phyloP scores from a whole-genome alignment of 1,140 invertebrate species.

The Pseudomyrmex pallidus region DNA sequence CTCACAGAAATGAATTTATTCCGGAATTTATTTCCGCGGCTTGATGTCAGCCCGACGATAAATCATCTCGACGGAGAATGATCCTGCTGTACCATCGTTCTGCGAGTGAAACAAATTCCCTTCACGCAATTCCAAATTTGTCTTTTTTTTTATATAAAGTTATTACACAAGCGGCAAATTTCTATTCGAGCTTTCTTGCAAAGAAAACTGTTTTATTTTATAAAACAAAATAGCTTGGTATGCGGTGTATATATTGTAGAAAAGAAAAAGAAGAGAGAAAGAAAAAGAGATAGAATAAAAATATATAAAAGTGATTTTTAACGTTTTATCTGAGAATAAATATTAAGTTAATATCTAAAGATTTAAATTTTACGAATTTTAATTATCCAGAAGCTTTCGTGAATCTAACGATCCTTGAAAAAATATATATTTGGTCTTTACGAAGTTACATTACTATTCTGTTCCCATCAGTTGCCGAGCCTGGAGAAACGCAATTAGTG shows the following conservation, averaged over 20 bases:
- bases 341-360: too few relatives aligned
- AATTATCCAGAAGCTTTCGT: neutral
- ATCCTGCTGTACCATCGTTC: neutral
- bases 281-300: too few relatives aligned
- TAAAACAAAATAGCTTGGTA: too few relatives aligned
- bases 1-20: constrained; percentile 82
- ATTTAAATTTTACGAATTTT: too few relatives aligned
- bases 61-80: constrained; percentile 72
- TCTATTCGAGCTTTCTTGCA: neutral
- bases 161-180: neutral
- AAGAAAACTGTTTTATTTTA: neutral
- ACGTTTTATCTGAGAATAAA: too few relatives aligned
- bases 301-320: too few relatives aligned
- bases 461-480: neutral
- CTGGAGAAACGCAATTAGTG: constrained; percentile 5
- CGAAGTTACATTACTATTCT: neutral
- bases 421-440: constrained; percentile 6
- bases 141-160: constrained; percentile 23
- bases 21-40: constrained; percentile 75
- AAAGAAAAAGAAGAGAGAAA: too few relatives aligned
- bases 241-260: too few relatives aligned
- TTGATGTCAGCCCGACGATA: constrained; percentile 75
- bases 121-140: constrained; percentile 33
- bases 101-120: constrained; percentile 33
- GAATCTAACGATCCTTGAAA: neutral